These are phyloP conservation scores for Temnothorax curvispinosus DNA, from an alignment of 1,140 invertebrate species.

Conservation along the genomic window DNA sequence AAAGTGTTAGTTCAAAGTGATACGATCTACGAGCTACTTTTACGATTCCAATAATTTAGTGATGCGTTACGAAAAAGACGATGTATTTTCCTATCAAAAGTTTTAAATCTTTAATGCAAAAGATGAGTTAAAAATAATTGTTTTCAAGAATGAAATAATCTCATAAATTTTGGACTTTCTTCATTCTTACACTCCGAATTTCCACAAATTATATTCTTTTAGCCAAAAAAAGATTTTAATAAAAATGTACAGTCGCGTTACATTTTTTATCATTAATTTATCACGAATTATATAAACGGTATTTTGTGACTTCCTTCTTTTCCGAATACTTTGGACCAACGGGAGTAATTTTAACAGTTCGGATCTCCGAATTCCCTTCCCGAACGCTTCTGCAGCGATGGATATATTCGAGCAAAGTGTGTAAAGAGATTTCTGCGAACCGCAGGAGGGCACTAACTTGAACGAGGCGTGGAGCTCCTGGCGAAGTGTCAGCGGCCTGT, in stretches of 20 bases:
- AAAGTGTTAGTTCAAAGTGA: not conserved
- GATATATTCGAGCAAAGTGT: constrained; percentile 14
- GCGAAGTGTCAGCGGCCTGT: constrained; percentile 89
- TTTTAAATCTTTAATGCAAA: not conserved
- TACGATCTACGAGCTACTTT: not conserved
- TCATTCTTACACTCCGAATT: not conserved
- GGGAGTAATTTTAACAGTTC: not conserved
- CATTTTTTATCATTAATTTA: not conserved
- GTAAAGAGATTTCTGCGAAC: not conserved
- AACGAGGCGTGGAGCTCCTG: constrained; percentile 89
- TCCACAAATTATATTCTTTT: not conserved
- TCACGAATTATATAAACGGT: not conserved
- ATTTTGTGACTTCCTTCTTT: not conserved
- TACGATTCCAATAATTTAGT: not conserved
- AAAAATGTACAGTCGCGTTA: not conserved
- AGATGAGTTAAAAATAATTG: not conserved
- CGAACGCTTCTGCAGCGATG: constrained; percentile 14
- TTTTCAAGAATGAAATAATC: not conserved
- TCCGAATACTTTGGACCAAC: not conserved
- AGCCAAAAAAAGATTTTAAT: not conserved
- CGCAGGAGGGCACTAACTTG: constrained; percentile 85
- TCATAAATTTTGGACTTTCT: not conserved
- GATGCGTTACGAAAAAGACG: not conserved
- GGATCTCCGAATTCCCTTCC: not conserved
- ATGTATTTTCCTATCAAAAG: not conserved